These are phyloP conservation scores for Eleginops maclovinus DNA, from an alignment of 2,113 vertebrate genomes.

Conservation along the genomic window DNA sequence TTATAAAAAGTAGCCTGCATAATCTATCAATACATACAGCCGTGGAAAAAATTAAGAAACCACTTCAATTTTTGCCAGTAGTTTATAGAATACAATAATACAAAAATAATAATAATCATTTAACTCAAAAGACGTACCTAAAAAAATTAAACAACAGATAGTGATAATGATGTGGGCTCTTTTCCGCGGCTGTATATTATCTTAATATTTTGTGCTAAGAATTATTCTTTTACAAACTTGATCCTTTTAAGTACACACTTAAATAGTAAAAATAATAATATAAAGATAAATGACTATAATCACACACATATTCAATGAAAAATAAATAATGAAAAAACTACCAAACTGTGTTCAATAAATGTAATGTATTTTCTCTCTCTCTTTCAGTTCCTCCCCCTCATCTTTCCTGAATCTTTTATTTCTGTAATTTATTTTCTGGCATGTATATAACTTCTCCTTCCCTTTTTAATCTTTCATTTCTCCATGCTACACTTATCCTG, in stretches of 20 bases:
- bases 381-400: background rate
- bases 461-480: slow-evolving; percentile 32
- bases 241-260: background rate
- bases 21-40: no score
- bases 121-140: no score
- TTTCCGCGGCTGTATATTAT: no score
- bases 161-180: no score
- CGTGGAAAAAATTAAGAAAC: no score
- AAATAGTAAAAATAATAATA: background rate
- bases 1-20: no score
- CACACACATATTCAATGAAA: background rate
- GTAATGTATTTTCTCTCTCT: background rate
- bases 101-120: no score
- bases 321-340: background rate
- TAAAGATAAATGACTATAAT: background rate
- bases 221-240: background rate
- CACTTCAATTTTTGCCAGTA: no score
- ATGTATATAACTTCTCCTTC: slow-evolving; percentile 23
- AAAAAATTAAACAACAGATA: no score
- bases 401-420: slow-evolving; percentile 13
- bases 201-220: background rate
- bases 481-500: slow-evolving; percentile 4
- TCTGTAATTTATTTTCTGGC: background rate
- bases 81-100: no score
- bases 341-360: background rate